These are phyloP conservation scores for Girardinichthys multiradiatus DNA, from an alignment of 2,113 vertebrate genomes.

Conservation along the genomic window DNA sequence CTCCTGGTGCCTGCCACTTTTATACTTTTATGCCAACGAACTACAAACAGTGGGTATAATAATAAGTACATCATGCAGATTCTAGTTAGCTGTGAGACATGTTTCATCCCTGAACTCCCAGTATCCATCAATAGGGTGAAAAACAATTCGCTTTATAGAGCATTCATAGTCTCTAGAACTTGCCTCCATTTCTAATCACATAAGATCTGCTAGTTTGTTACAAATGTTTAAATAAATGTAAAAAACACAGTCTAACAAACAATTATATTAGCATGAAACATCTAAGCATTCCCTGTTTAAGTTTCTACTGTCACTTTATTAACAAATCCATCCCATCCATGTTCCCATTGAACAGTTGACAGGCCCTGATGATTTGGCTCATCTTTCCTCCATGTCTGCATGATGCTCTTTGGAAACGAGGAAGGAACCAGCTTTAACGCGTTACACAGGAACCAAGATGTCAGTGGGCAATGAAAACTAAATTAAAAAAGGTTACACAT, in stretches of 20 bases:
- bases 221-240: too few relatives aligned
- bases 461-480: conserved; percentile 26
- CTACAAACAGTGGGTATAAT: background rate
- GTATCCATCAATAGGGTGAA: background rate
- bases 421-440: background rate
- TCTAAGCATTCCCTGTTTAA: background rate
- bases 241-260: background rate
- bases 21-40: too few relatives aligned
- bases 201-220: background rate
- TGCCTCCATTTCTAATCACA: background rate
- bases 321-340: background rate
- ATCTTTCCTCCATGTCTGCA: background rate
- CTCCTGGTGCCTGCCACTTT: too few relatives aligned
- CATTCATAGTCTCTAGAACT: too few relatives aligned
- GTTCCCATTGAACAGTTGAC: background rate
- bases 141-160: background rate
- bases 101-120: background rate
- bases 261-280: too few relatives aligned
- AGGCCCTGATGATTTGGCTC: background rate
- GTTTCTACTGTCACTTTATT: background rate
- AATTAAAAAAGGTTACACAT: conserved; percentile 42
- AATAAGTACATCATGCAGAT: background rate
- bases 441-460: conserved; percentile 2
- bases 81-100: background rate
- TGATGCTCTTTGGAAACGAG: background rate